Base-by-base conservation (phyloP, 2,888 invertebrate species). In the Scrobipalpa atriplicella region DNA sequence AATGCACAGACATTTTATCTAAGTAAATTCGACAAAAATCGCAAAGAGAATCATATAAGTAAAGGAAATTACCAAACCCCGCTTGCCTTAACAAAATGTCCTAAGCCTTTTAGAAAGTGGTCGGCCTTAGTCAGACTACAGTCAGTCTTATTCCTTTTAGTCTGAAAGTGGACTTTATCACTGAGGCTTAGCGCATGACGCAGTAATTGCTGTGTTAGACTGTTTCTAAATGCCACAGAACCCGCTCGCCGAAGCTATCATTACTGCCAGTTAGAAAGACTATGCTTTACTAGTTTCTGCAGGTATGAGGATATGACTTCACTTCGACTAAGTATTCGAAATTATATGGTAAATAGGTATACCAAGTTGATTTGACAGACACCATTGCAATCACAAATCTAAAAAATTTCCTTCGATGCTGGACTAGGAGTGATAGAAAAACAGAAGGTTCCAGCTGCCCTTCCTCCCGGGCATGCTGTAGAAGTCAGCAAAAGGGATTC, bases 61-160 rank as follows among this genome's bases (percentile, higher is more conserved):
- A n/a, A 29, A 54, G 54, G 29, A 56, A 56, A 56, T 13, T 21
- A 56, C 11, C 19, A 13, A 56, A 54, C 21, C 18, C 8, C 16
- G 8, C 21, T 18, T 2, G 29, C 29, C 19, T 10, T 11, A 21
- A 21, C 21, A 56, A 11, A 19, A 13, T 13, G 13, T 21, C 54
- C 21, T 21, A 56, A 21, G 52, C 29, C 29, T 65, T 75, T 81
- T 84, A 77, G 85, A 86, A 85, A 85, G 86, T 76, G 69, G 75
- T 69, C 74, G 78, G 72, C 85, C 85, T 86, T 78, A 73, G 36
- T 19, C 66, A 60, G 6, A 19, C 19, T 52, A 19, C 52, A 21
- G 54, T 47, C 47, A n/a, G 7, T n/a, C 16, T n/a, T n/a, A 7
- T 47, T 47, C n/a, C 3, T 47, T 47, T 47, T 47, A n/a, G 16